These are phyloP conservation scores for Norana najaformis DNA, from an alignment of 2,888 invertebrate species.

Conservation along the genomic window DNA sequence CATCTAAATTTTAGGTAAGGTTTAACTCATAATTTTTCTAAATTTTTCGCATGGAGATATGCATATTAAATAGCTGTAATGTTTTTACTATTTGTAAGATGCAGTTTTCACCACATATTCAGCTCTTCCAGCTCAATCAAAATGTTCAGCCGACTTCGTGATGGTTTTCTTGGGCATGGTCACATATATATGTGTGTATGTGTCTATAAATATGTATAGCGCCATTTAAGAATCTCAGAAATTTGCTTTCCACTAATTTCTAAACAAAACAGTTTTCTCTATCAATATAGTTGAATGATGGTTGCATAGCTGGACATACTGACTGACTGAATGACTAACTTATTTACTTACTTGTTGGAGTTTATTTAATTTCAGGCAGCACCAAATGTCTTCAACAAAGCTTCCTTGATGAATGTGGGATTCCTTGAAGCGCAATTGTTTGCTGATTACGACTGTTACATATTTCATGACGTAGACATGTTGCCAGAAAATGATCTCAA, in stretches of 20 bases:
- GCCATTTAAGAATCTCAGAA: neutral
- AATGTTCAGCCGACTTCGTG: no score
- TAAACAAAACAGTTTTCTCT: neutral
- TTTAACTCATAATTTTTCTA: no score
- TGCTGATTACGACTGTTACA: constrained; percentile 34
- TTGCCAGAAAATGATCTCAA: constrained; percentile 38
- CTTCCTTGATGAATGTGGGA: constrained; percentile 39
- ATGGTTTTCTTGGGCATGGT: no score
- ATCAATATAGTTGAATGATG: neutral
- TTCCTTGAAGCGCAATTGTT: constrained; percentile 29
- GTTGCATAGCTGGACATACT: neutral
- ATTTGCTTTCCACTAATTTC: neutral
- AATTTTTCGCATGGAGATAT: no score
- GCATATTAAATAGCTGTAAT: no score
- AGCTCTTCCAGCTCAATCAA: no score
- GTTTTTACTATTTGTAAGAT: no score
- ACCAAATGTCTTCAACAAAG: constrained; percentile 40
- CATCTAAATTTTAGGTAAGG: no score
- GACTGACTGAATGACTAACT: neutral
- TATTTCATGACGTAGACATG: constrained; percentile 42
- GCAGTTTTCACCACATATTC: no score
- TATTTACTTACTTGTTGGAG: neutral
- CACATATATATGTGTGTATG: no score
- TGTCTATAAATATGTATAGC: neutral
- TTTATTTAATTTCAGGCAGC: constrained; percentile 21